A percentile compares a stretch with the other conserved stretches of the same genome.
Evolutionary conservation across 1,140 invertebrate species (phyloP).

Genomic region (Ceratoteleas bidentatus): DNA sequence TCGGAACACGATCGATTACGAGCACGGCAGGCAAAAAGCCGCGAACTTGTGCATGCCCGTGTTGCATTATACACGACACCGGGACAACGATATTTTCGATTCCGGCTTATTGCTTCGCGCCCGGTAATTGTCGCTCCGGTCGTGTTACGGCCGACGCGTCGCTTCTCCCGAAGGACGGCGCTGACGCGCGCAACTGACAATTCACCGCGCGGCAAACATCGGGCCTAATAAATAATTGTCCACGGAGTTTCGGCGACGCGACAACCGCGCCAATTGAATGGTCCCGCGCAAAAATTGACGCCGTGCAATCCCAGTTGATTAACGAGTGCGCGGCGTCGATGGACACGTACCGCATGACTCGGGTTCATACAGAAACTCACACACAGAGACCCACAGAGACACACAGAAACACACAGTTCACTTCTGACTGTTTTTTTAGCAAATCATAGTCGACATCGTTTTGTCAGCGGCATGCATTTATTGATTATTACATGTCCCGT

Average conservation of each 20-base stretch:
- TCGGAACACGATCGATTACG: conserved; percentile 11
- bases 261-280: conserved; percentile 19
- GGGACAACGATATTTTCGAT: conserved; percentile 54
- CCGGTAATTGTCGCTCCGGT: conserved; percentile 52
- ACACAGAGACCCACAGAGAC: no score
- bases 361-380: not conserved
- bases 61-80: conserved; percentile 55
- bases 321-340: conserved; percentile 8
- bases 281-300: conserved; percentile 8
- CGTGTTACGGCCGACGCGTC: conserved; percentile 13
- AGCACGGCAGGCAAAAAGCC: conserved; percentile 13
- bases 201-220: conserved; percentile 34
- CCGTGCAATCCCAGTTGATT: conserved; percentile 16
- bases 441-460: conserved; percentile 41
- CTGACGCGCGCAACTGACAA: conserved; percentile 39
- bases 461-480: conserved; percentile 68
- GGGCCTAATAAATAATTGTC: conserved; percentile 25
- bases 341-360: conserved; percentile 34
- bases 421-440: conserved; percentile 45
- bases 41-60: conserved; percentile 46
- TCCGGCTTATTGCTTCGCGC: conserved; percentile 42
- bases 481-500: conserved; percentile 49
- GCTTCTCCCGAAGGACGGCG: conserved; percentile 27
- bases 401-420: conserved; percentile 14
- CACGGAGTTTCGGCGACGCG: conserved; percentile 9